Percentiles rank a stretch among this genome's conserved stretches.
phyloP scores from a whole-genome alignment of 1,140 invertebrate genomes.

The Babylonia areolata region DNA sequence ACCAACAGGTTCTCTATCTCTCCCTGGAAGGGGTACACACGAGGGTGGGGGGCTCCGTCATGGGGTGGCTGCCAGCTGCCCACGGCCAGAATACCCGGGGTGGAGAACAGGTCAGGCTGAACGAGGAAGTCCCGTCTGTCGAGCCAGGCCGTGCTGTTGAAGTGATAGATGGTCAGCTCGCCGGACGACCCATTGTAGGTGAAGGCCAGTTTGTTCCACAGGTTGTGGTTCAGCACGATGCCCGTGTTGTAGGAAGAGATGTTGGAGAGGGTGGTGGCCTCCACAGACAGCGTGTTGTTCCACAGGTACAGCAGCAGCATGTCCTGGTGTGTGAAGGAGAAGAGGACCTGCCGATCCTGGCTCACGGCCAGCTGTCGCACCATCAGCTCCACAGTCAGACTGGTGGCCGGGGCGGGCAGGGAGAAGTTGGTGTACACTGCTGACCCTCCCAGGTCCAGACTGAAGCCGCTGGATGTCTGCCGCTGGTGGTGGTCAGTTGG shows the following conservation, averaged over 20 bases:
- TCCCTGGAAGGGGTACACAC: conserved; percentile 43
- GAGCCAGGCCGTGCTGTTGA: conserved; percentile 47
- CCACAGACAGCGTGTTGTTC: conserved; percentile 32
- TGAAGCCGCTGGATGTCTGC: conserved; percentile 49
- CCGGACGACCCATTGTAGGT: conserved; percentile 49
- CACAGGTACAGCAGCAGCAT: conserved; percentile 42
- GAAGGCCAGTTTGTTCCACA: conserved; percentile 59
- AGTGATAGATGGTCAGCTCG: conserved; percentile 49
- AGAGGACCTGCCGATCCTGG: conserved; percentile 48
- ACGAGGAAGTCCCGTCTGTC: conserved; percentile 39
- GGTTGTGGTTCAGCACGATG: conserved; percentile 41
- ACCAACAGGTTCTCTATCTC: conserved; percentile 56
- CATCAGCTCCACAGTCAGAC: conserved; percentile 54
- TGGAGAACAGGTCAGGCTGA: conserved; percentile 42
- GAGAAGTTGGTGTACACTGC: conserved; percentile 47
- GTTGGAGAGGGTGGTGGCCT: conserved; percentile 27
- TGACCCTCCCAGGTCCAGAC: conserved; percentile 47
- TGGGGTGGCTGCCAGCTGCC: conserved; percentile 55
- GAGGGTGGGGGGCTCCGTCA: conserved; percentile 28
- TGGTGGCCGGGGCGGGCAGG: conserved; percentile 24
- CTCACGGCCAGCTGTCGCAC: conserved; percentile 38
- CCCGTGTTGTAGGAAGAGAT: conserved; percentile 22
- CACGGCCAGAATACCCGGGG: conserved; percentile 47
- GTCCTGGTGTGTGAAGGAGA: conserved; percentile 51
- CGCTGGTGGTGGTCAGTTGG: conserved; percentile 37